Evolutionary conservation across 2,797 vertebrate species (phyloP).

Genomic region (Muscicapa comitata): DNA sequence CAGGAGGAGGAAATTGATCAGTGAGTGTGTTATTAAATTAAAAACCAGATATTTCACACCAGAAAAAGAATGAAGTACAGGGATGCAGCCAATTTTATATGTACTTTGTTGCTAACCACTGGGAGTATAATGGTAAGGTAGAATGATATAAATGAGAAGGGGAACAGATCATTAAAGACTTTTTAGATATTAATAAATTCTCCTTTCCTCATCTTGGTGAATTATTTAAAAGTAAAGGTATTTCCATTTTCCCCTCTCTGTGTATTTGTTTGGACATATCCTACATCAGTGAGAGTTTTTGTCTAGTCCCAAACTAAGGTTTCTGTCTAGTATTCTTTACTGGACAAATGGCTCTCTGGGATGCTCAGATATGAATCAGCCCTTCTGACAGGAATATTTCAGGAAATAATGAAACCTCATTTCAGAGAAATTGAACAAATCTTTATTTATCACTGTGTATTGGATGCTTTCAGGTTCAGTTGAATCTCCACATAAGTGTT

Average conservation of each 20-base stretch:
- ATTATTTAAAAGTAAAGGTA: not conserved
- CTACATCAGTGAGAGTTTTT: not conserved
- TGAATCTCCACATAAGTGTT: not conserved
- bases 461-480: not conserved
- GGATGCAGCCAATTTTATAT: not conserved
- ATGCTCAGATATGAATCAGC: not conserved
- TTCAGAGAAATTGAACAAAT: not conserved
- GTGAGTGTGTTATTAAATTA: not conserved
- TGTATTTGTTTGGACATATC: not conserved
- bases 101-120: not conserved
- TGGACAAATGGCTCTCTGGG: not conserved
- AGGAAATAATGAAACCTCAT: not conserved
- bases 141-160: not conserved
- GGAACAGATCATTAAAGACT: not conserved
- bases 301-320: not conserved
- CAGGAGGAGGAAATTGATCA: not conserved
- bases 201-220: not conserved
- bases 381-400: not conserved
- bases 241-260: accelerated
- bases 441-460: not conserved
- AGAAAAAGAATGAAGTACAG: not conserved
- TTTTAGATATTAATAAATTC: not conserved
- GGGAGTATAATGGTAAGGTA: not conserved
- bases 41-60: not conserved
- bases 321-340: not conserved